Evolutionary conservation across 2,113 vertebrate species (phyloP).

Genomic region (Pomatostomus ruficeps): DNA sequence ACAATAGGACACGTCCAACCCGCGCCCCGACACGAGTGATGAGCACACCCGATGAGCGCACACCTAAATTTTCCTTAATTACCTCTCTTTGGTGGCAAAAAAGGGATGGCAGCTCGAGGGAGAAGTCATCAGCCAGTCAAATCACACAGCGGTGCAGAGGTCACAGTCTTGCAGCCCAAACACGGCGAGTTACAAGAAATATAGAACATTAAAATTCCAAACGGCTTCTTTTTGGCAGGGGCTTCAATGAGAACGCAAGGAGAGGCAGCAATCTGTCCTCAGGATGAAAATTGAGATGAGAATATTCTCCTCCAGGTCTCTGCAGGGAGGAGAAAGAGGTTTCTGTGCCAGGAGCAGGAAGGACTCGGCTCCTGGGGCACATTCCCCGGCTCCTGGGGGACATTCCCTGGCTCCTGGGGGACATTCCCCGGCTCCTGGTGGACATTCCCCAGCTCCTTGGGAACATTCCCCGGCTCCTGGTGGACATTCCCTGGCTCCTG

Average conservation of each 20-base stretch:
- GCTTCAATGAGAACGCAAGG: background rate
- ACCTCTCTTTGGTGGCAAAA: background rate
- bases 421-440: too few species aligned
- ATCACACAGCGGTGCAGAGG: background rate
- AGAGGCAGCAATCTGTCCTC: background rate
- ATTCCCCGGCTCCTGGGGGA: too few species aligned
- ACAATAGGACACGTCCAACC: background rate
- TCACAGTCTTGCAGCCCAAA: background rate
- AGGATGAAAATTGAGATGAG: background rate
- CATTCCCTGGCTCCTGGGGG: too few species aligned
- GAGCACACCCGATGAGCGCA: background rate
- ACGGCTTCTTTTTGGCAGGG: background rate
- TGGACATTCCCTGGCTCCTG: too few species aligned
- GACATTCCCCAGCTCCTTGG: too few species aligned
- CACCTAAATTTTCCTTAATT: slow-evolving; percentile 34
- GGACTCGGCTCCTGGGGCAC: background rate
- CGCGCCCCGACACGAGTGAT: background rate
- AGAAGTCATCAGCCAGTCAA: background rate
- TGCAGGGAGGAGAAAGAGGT: background rate
- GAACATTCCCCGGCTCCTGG: too few species aligned
- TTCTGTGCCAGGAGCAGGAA: background rate
- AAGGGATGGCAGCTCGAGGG: background rate
- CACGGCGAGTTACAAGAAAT: background rate
- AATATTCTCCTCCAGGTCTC: background rate
- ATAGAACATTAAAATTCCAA: slow-evolving; percentile 16